A percentile compares a stretch with the other conserved stretches of the same genome.
Conservation (phyloP, 2,888 invertebrate species). For the Ischnura elegans region DNA sequence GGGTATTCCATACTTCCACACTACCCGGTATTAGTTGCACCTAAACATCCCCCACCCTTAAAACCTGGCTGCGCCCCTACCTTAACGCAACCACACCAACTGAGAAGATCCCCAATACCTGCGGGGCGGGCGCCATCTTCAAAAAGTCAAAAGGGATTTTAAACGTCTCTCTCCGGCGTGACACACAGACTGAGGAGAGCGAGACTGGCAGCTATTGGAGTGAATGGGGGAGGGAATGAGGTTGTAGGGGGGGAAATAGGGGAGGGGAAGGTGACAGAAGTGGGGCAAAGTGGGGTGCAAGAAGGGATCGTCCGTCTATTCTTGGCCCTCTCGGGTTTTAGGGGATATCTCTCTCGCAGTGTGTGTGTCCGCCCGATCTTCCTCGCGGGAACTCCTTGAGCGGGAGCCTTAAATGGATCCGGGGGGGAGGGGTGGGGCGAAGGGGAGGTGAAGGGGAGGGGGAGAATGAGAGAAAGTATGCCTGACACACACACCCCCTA, state of each 20-base stretch:
- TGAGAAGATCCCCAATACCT: too few species aligned
- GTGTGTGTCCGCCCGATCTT: background rate
- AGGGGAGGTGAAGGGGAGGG: background rate
- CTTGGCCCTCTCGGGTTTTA: background rate
- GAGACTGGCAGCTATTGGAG: too few species aligned
- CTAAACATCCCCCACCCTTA: background rate
- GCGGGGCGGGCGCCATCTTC: background rate
- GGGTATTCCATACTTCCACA: too few species aligned
- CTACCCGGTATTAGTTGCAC: too few species aligned
- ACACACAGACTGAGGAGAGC: background rate
- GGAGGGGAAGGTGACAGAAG: background rate
- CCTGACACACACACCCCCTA: background rate
- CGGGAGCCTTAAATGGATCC: constrained; percentile 13
- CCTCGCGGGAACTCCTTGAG: background rate
- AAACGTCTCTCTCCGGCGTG: background rate
- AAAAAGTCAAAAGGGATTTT: background rate
- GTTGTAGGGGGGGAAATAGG: background rate
- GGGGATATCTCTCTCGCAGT: background rate
- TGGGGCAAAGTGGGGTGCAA: background rate
- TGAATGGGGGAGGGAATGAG: too few species aligned
- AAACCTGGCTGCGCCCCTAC: background rate
- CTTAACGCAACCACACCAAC: too few species aligned
- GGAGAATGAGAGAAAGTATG: background rate
- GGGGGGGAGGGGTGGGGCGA: background rate
- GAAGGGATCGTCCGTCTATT: background rate